Evolutionary conservation across 2,888 invertebrate species (phyloP).

Genomic region (Torymus texanus): DNA sequence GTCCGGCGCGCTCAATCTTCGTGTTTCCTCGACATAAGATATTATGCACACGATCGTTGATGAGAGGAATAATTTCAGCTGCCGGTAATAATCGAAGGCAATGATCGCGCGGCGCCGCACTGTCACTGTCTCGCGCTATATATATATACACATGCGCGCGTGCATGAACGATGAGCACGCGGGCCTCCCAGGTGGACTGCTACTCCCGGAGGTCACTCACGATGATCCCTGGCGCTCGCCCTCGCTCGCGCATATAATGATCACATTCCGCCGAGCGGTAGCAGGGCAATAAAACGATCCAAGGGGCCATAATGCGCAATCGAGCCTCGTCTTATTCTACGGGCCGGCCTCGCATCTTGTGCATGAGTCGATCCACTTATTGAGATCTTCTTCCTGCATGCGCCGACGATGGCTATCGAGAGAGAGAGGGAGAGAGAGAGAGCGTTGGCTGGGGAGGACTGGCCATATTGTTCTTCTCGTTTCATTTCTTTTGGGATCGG

Average conservation of each 20-base stretch:
- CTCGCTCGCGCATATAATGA: slow-evolving; percentile 15
- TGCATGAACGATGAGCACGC: slow-evolving; percentile 1
- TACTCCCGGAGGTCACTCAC: slow-evolving; percentile 40
- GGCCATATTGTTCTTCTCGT: background rate
- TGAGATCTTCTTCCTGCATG: slow-evolving; percentile 24
- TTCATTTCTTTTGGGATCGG: background rate
- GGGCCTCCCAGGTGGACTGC: slow-evolving; percentile 50
- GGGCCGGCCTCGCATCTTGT: background rate
- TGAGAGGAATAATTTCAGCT: slow-evolving; percentile 30
- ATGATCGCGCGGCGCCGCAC: background rate
- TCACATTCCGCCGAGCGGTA: slow-evolving; percentile 7
- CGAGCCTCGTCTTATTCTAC: background rate
- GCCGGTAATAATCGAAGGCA: slow-evolving; percentile 31
- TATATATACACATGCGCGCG: background rate
- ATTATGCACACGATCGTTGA: too few species aligned
- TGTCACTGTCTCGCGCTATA: background rate
- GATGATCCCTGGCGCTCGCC: slow-evolving; percentile 14
- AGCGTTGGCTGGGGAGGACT: background rate
- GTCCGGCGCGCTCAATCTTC: too few species aligned
- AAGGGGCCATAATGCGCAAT: background rate
- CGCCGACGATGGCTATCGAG: background rate
- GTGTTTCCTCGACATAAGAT: too few species aligned
- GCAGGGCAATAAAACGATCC: background rate
- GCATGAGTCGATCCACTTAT: slow-evolving; percentile 41
- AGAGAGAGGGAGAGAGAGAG: too few species aligned